phyloP scores from a whole-genome alignment of 2,888 invertebrate species.

The Diplazon laetatorius region DNA sequence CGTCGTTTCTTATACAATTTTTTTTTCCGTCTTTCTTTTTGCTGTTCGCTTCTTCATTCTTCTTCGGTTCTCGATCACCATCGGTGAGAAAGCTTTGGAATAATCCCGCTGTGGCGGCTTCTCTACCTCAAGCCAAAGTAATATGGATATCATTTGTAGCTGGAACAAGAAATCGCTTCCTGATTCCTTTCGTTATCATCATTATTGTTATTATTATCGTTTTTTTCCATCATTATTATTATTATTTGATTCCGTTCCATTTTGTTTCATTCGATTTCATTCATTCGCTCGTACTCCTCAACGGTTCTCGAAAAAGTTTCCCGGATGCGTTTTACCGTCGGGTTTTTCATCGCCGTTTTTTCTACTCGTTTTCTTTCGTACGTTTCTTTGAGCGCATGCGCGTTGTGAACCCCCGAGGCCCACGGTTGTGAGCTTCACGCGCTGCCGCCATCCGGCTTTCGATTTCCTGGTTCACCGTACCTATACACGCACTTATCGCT shows the following conservation, averaged over 20 bases:
- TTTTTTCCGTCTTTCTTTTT: conserved; percentile 16
- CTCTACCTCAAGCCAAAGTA: not conserved
- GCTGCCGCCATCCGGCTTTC: conserved; percentile 31
- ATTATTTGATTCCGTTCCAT: not conserved
- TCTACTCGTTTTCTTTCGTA: not conserved
- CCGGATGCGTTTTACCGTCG: not conserved
- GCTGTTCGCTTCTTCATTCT: conserved; percentile 38
- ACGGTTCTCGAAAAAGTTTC: not conserved
- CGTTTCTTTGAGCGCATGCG: not conserved
- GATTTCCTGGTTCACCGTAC: conserved; percentile 61
- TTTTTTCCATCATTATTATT: conserved; percentile 14
- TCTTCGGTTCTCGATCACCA: not conserved
- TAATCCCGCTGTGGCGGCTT: conserved; percentile 1
- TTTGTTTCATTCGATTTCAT: conserved; percentile 35
- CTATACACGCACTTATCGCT: conserved; percentile 30
- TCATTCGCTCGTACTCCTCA: conserved; percentile 27
- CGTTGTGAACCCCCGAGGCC: not conserved
- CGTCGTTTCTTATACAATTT: not conserved
- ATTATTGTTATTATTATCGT: conserved; percentile 3
- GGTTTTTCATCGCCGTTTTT: not conserved
- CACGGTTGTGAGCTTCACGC: not conserved
- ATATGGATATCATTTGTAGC: conserved; percentile 22
- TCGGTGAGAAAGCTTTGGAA: not conserved
- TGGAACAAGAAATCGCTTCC: conserved; percentile 34
- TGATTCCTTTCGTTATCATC: conserved; percentile 28